Percentiles rank a stretch among this genome's conserved stretches.
phyloP scores from a whole-genome alignment of 2,888 invertebrate species.

The Dryomyza anilis region DNA sequence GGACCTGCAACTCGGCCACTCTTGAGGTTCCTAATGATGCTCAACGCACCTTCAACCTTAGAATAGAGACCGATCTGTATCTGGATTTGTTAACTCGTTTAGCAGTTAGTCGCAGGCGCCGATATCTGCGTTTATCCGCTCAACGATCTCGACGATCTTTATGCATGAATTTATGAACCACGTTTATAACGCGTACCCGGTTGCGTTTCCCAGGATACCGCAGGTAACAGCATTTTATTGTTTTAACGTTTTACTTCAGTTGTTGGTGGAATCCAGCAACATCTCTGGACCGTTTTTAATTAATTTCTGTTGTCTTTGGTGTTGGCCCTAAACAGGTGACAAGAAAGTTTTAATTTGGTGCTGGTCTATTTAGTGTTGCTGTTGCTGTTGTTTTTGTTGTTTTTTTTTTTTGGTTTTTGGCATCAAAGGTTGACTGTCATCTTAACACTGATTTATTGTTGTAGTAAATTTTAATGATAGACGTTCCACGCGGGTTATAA shows the following conservation, averaged over 20 bases:
- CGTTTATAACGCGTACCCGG: not conserved
- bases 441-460: constrained; percentile 5
- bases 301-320: constrained; percentile 11
- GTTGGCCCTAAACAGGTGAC: constrained; percentile 19
- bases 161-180: constrained; percentile 23
- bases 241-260: constrained; percentile 6
- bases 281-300: constrained; percentile 22
- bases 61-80: constrained; percentile 9
- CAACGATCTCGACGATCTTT: constrained; percentile 20
- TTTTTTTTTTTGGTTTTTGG: not conserved
- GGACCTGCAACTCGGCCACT: not conserved
- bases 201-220: not conserved
- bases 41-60: not conserved
- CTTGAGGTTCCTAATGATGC: not conserved
- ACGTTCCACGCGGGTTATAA: not conserved
- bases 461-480: constrained; percentile 6
- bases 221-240: constrained; percentile 1
- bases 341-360: constrained; percentile 1
- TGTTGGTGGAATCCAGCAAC: not conserved
- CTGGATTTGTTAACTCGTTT: constrained; percentile 21
- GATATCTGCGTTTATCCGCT: constrained; percentile 17
- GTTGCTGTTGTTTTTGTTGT: not conserved
- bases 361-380: not conserved
- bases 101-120: constrained; percentile 23
- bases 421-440: not conserved